Conservation (phyloP, 2,113 vertebrate species). For the Mesocricetus auratus region DNA sequence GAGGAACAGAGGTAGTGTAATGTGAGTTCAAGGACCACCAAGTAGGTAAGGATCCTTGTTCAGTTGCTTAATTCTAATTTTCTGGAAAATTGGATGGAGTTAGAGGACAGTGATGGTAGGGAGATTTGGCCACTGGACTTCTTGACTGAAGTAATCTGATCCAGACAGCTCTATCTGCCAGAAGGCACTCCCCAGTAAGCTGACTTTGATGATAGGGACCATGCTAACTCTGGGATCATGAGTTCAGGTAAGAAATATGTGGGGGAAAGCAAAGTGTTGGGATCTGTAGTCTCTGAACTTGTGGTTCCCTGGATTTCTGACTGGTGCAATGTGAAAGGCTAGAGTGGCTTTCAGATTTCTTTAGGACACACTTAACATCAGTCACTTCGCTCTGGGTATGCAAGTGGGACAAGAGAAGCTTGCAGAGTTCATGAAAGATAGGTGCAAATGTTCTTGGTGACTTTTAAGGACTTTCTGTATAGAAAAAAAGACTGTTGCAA, state of each 20-base stretch:
- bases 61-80: not conserved
- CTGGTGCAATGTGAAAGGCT: not conserved
- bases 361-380: not conserved
- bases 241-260: not conserved
- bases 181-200: not conserved
- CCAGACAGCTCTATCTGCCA: not conserved
- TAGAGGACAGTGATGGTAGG: not conserved
- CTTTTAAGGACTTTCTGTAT: not conserved
- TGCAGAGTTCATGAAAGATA: not conserved
- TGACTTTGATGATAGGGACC: not conserved
- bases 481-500: conserved; percentile 40
- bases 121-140: not conserved
- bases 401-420: not conserved
- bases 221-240: not conserved
- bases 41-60: not conserved
- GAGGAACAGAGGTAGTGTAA: not conserved
- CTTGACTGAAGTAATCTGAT: not conserved
- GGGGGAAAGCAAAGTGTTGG: not conserved
- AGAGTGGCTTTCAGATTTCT: not conserved
- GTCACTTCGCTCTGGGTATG: not conserved
- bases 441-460: not conserved
- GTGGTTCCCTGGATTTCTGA: not conserved
- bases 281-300: not conserved
- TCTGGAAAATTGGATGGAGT: not conserved
- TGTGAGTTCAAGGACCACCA: not conserved